Evolutionary conservation across 2,888 invertebrate genomes (phyloP).

Genomic region (Odontothrips loti): DNA sequence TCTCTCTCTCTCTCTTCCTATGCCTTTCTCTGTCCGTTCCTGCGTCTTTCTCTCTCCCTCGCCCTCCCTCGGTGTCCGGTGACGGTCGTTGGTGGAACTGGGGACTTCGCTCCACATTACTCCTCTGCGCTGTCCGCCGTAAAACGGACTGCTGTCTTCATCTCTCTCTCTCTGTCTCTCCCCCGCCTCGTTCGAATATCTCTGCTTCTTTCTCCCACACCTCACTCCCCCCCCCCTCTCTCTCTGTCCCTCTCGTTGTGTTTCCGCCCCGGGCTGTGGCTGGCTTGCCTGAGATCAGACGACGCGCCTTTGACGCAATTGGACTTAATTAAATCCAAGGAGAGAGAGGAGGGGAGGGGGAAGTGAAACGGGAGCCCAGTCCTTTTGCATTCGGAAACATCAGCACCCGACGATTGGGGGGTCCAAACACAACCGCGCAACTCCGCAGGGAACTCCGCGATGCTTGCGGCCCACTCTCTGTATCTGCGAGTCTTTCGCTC

Average conservation of each 20-base stretch:
- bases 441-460: too few species aligned
- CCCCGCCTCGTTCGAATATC: too few species aligned
- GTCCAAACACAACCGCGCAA: neutral
- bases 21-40: too few species aligned
- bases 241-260: neutral
- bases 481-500: too few species aligned
- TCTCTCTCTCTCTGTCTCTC: slow-evolving; percentile 6
- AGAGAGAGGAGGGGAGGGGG: neutral
- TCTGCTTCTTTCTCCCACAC: too few species aligned
- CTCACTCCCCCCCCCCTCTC: neutral
- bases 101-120: neutral
- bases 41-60: too few species aligned
- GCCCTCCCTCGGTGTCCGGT: neutral
- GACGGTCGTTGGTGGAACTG: neutral
- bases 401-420: neutral
- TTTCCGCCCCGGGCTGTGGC: slow-evolving; percentile 1
- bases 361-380: slow-evolving; percentile 1
- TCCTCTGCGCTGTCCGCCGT: neutral
- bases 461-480: too few species aligned
- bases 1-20: too few species aligned
- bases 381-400: neutral
- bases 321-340: slow-evolving; percentile 16
- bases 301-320: neutral
- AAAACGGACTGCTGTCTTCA: neutral
- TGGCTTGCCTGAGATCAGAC: neutral